Evolutionary conservation across 2,888 invertebrate genomes (phyloP).

Genomic region (Schizaphis graminum): DNA sequence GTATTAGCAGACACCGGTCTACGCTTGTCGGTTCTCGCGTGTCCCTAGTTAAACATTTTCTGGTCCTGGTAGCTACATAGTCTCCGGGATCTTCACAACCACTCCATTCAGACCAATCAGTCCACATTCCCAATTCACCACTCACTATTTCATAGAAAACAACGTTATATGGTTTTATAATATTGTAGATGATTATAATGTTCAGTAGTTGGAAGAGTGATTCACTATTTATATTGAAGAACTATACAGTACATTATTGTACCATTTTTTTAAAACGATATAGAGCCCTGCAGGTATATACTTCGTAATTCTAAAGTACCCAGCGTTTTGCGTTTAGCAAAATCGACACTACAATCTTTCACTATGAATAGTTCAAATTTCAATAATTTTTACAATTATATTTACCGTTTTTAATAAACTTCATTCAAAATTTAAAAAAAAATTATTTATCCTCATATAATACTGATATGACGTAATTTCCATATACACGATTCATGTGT

Average conservation of each 20-base stretch:
- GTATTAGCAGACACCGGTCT: constrained; percentile 67
- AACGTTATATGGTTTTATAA: not conserved
- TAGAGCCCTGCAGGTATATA: not conserved
- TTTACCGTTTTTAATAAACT: not conserved
- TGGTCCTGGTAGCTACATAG: constrained; percentile 65
- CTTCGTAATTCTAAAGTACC: not conserved
- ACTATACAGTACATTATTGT: not conserved
- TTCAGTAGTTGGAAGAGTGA: not conserved
- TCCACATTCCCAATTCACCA: constrained; percentile 69
- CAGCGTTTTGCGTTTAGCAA: no score
- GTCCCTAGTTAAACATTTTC: constrained; percentile 66
- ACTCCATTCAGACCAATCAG: constrained; percentile 69
- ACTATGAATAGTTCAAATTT: not conserved
- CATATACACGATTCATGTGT: not conserved
- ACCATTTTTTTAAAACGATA: not conserved
- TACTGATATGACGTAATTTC: not conserved
- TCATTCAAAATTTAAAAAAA: not conserved
- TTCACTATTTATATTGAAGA: not conserved
- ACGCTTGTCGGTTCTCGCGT: constrained; percentile 66
- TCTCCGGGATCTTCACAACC: constrained; percentile 67
- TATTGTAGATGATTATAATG: not conserved
- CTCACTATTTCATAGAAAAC: constrained; percentile 66
- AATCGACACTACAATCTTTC: not conserved
- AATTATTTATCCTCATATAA: not conserved
- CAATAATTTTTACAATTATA: not conserved